Conservation (phyloP, 2,888 invertebrate genomes). For the Eumacrocentrus americanus region DNA sequence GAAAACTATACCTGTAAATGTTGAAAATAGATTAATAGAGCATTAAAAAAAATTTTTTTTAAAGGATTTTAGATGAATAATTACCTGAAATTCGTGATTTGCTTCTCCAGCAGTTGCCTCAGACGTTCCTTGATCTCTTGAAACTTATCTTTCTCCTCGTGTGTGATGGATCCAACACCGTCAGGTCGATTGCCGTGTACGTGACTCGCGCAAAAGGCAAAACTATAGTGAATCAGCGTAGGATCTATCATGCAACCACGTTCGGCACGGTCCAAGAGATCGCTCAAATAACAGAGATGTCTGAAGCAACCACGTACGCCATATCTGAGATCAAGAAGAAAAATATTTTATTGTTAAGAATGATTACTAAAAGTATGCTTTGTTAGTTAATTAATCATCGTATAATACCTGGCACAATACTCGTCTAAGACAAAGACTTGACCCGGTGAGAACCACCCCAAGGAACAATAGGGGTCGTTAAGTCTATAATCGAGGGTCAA, state of each 20-base stretch:
- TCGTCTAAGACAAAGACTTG: conserved; percentile 98
- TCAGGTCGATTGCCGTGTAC: conserved; percentile 99
- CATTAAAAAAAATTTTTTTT: conserved; percentile 1
- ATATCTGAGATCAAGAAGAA: conserved; percentile 66
- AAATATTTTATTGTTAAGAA: conserved; percentile 8
- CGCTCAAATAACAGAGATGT: conserved; percentile 94
- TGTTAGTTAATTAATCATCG: not conserved
- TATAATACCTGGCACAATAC: conserved; percentile 80
- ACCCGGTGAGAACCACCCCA: conserved; percentile 99
- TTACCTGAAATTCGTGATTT: conserved; percentile 98
- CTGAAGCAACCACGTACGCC: conserved; percentile 97
- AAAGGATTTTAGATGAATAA: conserved; percentile 4
- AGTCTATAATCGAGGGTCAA: conserved; percentile 93
- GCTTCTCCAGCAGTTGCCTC: conserved; percentile 90
- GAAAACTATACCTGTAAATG: conserved; percentile 90
- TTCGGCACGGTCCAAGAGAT: conserved; percentile 93
- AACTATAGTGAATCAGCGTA: conserved; percentile 97
- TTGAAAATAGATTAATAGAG: not conserved
- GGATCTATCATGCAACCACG: conserved; percentile 96
- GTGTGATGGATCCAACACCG: conserved; percentile 97
- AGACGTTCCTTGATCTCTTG: conserved; percentile 96
- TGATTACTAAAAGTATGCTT: not conserved
- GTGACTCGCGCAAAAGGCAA: conserved; percentile 99
- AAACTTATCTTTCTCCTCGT: conserved; percentile 97
- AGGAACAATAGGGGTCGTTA: conserved; percentile 96